Evolutionary conservation across 2,113 vertebrate species (phyloP), one percentile per base, ranked within the genome.

Genomic region (Nerophis lumbriciformis): DNA sequence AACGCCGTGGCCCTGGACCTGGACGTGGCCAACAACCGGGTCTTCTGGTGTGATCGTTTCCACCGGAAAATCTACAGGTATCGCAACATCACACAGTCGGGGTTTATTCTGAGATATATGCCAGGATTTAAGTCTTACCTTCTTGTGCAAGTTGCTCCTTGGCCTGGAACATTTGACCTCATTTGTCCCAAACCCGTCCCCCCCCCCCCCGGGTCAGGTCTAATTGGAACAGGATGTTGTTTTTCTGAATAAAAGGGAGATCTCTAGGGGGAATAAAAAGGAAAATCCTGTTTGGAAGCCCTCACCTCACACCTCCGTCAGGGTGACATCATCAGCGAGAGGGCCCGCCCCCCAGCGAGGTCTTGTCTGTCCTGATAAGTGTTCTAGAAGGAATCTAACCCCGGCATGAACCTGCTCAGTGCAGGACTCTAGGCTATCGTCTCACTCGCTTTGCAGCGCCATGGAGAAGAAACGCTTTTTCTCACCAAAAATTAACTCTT

Each of bases 11-110:
- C 97, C 0, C 88, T 98, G 52, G 94, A 95, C 0, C 89, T 98
- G 50, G 95, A 98, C 19, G 94, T 98, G 62, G 91, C 92, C 64
- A 92, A 94, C 67, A 96, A 95, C 77, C 93, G 91, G 14, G 90
- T 99, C 69, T 98, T 95, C 72, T 99, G 97, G 97, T 97, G 94
- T 66, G 97, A 99, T 75, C 87, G 97, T 58, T 98, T 95, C 86
- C 94, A 97, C 77, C 88, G 93, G 48, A 96, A 93, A 85, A 97
- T 99, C 85, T 99, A 96, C 86, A 96, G 95, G 96, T 99, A 71
- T 62, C 44, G 0, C 6, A n/a, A n/a, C 6, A 2, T 2, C 5
- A 36, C 21, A 8, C 19, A 19, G 19, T 1, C 19, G 19, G 19
- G 19, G 19, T 19, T 19, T 19, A 19, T 19, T 19, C 19, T 19